Evolutionary conservation across 37 sponge, comb jelly and placozoan species (phyloP), one percentile per base, ranked within the genome.

Genomic region (Amphimedon queenslandica): DNA sequence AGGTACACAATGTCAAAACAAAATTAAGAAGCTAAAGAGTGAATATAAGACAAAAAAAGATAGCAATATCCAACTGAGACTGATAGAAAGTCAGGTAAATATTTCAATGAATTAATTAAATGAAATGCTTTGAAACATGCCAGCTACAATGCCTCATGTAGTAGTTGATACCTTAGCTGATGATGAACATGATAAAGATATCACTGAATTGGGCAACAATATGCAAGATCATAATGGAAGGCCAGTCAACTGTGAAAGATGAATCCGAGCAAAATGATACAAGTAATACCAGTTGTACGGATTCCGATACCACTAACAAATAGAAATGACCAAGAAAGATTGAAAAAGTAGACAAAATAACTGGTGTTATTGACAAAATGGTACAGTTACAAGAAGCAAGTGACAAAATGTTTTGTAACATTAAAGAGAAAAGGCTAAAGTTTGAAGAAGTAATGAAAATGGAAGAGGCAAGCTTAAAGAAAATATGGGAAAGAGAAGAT

Each of bases 361-460:
- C 25, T 8, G 30, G 25, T 6, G 23, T 61, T 10, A 16, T 61
- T 20, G 23, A 61, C 25, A 16, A 61, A 16, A 16, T 61, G 6
- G 25, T 27, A 21, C 6, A 61, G 6, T 28, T 16, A 8, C 63
- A 61, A 27, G 6, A 61, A 27, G 23, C 11, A 27, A 61, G 63
- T 16, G 63, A 61, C 23, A 27, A 23, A 8, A 28, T 23, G 29
- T 61, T 61, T 61, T 28, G 11, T 21, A 27, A 23, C 10, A 10
- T 61, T 6, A 27, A 61, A 61, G 63, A 61, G 63, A 61, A 61
- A n/a, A n/a, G n/a, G n/a, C n/a, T n/a, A n/a, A n/a, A n/a, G n/a
- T n/a, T n/a, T n/a, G n/a, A n/a, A n/a, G n/a, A n/a, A n/a, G n/a
- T n/a, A n/a, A n/a, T n/a, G n/a, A n/a, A n/a, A n/a, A n/a, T n/a